Evolutionary conservation across 2,797 vertebrate species (phyloP).

Genomic region (Cyclopterus lumpus): DNA sequence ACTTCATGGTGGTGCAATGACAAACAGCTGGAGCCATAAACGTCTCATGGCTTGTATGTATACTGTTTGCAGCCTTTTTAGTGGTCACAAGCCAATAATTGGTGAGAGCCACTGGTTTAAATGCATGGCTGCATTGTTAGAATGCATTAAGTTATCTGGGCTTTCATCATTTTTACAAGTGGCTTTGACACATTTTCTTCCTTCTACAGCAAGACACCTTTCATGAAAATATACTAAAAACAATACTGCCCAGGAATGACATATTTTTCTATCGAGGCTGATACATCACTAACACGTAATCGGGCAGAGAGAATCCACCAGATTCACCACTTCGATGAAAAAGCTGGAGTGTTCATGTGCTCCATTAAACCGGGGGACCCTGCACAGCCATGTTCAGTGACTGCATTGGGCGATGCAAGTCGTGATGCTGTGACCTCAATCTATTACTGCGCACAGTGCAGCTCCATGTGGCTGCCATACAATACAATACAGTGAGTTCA

Average conservation of each 20-base stretch:
- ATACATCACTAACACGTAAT: background rate
- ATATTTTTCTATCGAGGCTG: background rate
- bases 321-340: background rate
- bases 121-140: background rate
- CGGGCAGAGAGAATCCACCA: background rate
- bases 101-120: background rate
- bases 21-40: slow-evolving; percentile 12
- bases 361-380: background rate
- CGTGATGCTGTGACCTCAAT: slow-evolving; percentile 44
- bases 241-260: background rate
- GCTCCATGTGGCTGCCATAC: background rate
- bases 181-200: background rate
- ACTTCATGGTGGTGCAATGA: background rate
- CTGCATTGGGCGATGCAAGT: slow-evolving; percentile 12
- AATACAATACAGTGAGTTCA: background rate
- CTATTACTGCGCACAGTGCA: slow-evolving; percentile 36
- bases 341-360: background rate
- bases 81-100: too few species aligned
- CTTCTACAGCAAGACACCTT: background rate
- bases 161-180: background rate
- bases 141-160: background rate
- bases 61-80: background rate
- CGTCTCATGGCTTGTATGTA: slow-evolving; percentile 8
- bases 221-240: background rate
- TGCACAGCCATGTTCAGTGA: slow-evolving; percentile 1